Base-by-base conservation (phyloP, 2,888 invertebrate genomes). In the Muscina levida region DNA sequence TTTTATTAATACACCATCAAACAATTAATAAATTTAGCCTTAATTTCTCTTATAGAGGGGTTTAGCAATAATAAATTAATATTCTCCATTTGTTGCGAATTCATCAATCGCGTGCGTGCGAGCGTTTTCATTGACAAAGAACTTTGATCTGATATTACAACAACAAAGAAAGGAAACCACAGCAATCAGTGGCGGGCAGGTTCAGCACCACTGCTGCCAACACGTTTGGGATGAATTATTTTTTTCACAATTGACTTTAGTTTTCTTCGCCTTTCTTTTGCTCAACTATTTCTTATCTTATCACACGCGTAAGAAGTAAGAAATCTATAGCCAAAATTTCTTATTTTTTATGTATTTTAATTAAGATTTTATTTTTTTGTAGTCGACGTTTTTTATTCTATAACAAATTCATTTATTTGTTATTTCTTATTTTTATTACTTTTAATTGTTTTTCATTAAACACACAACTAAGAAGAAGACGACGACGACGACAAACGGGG, bases 401-500 rank as follows among this genome's bases (percentile, higher is more conserved):
- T 37, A 2, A n/a, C 31, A 10, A 39, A 39, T 1, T 3, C 57
- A 3, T 73, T 31, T 46, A 37, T 42, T 76, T 71, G n/a, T n/a
- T n/a, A n/a, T n/a, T n/a, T n/a, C n/a, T n/a, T n/a, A 53, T 44
- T 48, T 76, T 66, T 46, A 57, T 66, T 66, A 42, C 22, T 57
- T 56, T 57, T 48, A 48, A 71, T 46, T 71, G 26, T 44, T 72
- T 44, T 72, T 75, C 44, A 72, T 72, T 53, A 62, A 59, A 72
- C 31, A 22, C 24, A 56, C 24, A 56, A 22, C 53, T 22, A 24
- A 57, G 57, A 26, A 31, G 31, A 26, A 48, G 17, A 44, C 57
- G 56, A 44, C 26, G 56, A 37, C 39, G 44, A 15, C 37, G 71
- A 62, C 57, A 48, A 22, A 65, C 13, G 44, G 37, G n/a, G n/a